Conservation (phyloP, 2,888 invertebrate species). For the Dysmachus trigonus region DNA sequence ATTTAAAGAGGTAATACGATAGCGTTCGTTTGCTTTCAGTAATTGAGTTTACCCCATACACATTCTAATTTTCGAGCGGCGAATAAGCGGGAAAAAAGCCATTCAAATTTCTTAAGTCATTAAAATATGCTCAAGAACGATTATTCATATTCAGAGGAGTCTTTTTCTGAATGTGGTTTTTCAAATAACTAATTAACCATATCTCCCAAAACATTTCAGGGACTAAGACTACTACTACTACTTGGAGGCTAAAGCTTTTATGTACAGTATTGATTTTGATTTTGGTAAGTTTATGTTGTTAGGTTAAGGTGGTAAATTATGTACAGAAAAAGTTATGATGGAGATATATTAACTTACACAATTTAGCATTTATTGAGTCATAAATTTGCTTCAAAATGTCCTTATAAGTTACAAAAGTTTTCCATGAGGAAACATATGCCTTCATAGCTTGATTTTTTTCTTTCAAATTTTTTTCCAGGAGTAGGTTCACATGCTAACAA, state of each 20-base stretch:
- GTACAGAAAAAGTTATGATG: too few species aligned
- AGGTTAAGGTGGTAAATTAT: too few species aligned
- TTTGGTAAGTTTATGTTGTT: not conserved
- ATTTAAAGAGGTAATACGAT: not conserved
- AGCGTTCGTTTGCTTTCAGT: not conserved
- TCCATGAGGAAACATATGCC: too few species aligned
- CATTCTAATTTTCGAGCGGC: not conserved
- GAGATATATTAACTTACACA: too few species aligned
- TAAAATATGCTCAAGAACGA: not conserved
- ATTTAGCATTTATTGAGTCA: too few species aligned
- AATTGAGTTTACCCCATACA: not conserved
- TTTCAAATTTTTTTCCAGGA: too few species aligned
- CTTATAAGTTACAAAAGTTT: too few species aligned
- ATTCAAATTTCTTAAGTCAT: not conserved
- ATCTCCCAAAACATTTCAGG: not conserved
- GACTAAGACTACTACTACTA: not conserved
- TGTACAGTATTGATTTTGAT: not conserved
- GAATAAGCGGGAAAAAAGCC: not conserved
- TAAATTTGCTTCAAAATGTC: too few species aligned
- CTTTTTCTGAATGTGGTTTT: not conserved
- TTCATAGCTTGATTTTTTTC: too few species aligned
- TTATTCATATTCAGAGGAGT: not conserved
- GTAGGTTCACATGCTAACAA: too few species aligned
- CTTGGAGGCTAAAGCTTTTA: not conserved
- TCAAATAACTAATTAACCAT: not conserved